phyloP scores from a whole-genome alignment of 2,797 vertebrate genomes.

The Sphenodon punctatus region DNA sequence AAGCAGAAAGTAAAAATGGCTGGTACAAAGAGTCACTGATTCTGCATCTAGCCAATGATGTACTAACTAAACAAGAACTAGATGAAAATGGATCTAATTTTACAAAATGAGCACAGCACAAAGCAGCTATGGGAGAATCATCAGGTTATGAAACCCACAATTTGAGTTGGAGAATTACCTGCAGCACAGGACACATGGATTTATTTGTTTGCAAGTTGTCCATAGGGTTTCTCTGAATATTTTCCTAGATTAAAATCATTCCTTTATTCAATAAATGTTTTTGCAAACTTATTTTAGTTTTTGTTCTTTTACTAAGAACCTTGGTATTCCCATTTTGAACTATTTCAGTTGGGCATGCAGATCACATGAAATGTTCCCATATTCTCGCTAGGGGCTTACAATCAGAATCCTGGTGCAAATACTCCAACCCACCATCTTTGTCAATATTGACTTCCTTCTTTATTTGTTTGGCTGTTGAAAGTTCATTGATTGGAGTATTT shows the following conservation, averaged over 20 bases:
- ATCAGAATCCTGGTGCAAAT: background rate
- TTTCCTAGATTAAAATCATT: background rate
- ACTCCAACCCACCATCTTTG: background rate
- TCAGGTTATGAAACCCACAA: background rate
- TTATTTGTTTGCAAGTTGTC: background rate
- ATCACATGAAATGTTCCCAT: background rate
- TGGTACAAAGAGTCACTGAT: background rate
- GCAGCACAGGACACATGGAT: background rate
- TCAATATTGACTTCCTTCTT: background rate
- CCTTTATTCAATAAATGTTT: background rate
- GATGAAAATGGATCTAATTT: background rate
- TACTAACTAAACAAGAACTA: background rate
- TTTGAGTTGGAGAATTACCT: background rate
- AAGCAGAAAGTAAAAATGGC: background rate
- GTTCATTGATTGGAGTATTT: background rate
- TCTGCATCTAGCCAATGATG: background rate
- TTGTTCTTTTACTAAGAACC: background rate
- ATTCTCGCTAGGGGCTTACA: background rate
- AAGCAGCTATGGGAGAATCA: background rate
- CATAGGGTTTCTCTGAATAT: background rate
- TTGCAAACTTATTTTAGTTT: background rate
- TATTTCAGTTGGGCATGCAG: background rate
- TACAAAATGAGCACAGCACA: background rate
- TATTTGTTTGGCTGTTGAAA: background rate
- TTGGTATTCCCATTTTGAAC: background rate